Percentiles rank a stretch among this genome's conserved stretches.
These are phyloP conservation scores for Forbesichthys agassizii DNA, from an alignment of 2,113 vertebrate species.

Conservation along the genomic window DNA sequence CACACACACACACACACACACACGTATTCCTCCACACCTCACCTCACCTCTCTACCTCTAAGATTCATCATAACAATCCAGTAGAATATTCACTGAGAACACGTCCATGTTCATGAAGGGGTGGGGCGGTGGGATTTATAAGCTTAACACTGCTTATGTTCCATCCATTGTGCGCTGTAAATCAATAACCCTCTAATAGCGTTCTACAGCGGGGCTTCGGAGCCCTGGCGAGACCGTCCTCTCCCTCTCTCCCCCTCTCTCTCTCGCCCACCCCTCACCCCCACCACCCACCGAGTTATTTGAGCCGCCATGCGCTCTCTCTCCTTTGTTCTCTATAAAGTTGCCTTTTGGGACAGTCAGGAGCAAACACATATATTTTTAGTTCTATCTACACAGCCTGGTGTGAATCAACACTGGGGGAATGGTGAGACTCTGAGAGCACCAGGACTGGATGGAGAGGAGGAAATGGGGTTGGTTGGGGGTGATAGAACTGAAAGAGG, in stretches of 20 bases:
- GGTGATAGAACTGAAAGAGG: conserved; percentile 31
- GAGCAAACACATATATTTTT: conserved; percentile 79
- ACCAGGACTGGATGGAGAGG: conserved; percentile 29
- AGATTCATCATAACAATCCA: conserved; percentile 71
- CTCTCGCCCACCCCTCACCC: neutral
- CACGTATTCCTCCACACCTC: conserved; percentile 24
- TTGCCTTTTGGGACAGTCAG: conserved; percentile 66
- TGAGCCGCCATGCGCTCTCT: conserved; percentile 61
- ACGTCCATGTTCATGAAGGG: conserved; percentile 72
- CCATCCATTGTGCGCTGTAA: conserved; percentile 71
- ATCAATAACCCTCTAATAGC: conserved; percentile 77
- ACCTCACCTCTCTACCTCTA: conserved; percentile 22
- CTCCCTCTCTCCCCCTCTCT: conserved; percentile 22
- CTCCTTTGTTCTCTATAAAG: conserved; percentile 69
- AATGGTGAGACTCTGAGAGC: conserved; percentile 59
- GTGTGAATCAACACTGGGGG: conserved; percentile 72
- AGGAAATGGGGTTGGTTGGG: conserved; percentile 28
- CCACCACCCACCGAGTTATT: conserved; percentile 50
- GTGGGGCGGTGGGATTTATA: conserved; percentile 63
- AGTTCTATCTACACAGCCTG: conserved; percentile 69
- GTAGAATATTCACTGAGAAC: conserved; percentile 73
- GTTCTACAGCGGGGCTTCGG: conserved; percentile 60
- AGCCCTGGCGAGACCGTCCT: conserved; percentile 52
- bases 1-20: neutral
- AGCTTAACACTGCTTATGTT: conserved; percentile 75